Evolutionary conservation across 2,797 vertebrate genomes (phyloP), one percentile per base, ranked within the genome.

Genomic region (Parauchenoglanis ngamensis): DNA sequence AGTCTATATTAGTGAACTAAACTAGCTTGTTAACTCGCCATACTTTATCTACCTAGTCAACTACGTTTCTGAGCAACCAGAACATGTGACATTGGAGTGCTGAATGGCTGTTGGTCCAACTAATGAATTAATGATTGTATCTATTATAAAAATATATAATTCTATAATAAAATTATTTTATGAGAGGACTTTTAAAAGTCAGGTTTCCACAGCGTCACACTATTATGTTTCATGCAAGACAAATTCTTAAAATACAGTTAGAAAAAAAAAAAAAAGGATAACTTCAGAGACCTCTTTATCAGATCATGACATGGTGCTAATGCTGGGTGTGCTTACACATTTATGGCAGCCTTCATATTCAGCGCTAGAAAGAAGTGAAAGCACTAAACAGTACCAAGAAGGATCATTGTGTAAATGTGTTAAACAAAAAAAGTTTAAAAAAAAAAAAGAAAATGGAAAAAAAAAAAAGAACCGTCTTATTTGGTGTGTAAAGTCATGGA

Each of bases 261-360:
- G 1, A 54, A 40, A 10, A 49, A 65, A n/a, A 12, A n/a, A 31
- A 7, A 59, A 57, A 57, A 54, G 17, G 1, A 56, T 3, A 2
- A 56, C 65, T 57, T 40, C 82, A 56, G 31, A 40, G 25, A 83
- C 2, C 44, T 52, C 44, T 67, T 67, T 49, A 67, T 52, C 44
- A 52, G n/a, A 67, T 67, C 44, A 52, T 52, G 61, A 54, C 61
- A 67, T 21, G 79, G 40, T 82, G 6, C 46, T 52, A 54, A n/a
- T 1, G 17, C 23, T 8, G 35, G 23, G 57, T 17, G 40, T 49
- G 61, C 81, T 52, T 11, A 6, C 61, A 54, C 17, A 12, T 52
- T 83, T 31, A 23, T 63, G 67, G n/a, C 63, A 52, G 61, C 63
- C 61, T 52, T 54, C 61, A 35, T 83, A 52, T 68, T 83, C 10